A percentile compares a stretch with the other conserved stretches of the same genome.
Conservation (phyloP, 2,113 vertebrate genomes). For the Excalfactoria chinensis region DNA sequence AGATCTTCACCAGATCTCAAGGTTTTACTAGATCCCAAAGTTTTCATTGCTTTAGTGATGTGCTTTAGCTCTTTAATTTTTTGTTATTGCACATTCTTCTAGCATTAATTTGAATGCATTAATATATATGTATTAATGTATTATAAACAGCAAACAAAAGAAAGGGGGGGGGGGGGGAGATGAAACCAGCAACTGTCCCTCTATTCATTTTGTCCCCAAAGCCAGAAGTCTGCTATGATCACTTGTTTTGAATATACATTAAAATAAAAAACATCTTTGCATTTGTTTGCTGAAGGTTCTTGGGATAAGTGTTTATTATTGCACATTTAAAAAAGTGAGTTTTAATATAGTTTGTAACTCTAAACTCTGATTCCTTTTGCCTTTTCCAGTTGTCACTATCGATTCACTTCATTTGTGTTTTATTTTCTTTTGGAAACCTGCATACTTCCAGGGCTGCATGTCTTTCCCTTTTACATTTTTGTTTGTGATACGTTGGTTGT, state of each 20-base stretch:
- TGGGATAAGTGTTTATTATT: background rate
- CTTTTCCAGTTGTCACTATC: background rate
- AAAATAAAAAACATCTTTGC: background rate
- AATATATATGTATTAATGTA: too few species aligned
- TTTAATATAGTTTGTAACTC: background rate
- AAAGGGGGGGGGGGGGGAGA: too few species aligned
- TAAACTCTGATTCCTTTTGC: background rate
- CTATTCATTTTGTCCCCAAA: background rate
- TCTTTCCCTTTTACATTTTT: background rate
- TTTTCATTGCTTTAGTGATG: background rate
- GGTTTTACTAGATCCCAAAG: background rate
- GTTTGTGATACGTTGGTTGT: background rate
- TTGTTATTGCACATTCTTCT: background rate
- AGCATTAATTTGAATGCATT: background rate
- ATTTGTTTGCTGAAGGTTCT: background rate
- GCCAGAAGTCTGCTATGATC: background rate
- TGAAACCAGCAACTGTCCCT: background rate
- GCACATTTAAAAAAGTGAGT: accelerated
- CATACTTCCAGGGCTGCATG: background rate
- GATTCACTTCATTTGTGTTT: background rate
- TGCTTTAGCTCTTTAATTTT: background rate
- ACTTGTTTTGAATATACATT: background rate
- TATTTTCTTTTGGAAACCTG: background rate
- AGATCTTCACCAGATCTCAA: background rate
- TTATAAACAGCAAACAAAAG: background rate